Evolutionary conservation across 2,113 vertebrate species (phyloP).

Genomic region (Cromileptes altivelis): DNA sequence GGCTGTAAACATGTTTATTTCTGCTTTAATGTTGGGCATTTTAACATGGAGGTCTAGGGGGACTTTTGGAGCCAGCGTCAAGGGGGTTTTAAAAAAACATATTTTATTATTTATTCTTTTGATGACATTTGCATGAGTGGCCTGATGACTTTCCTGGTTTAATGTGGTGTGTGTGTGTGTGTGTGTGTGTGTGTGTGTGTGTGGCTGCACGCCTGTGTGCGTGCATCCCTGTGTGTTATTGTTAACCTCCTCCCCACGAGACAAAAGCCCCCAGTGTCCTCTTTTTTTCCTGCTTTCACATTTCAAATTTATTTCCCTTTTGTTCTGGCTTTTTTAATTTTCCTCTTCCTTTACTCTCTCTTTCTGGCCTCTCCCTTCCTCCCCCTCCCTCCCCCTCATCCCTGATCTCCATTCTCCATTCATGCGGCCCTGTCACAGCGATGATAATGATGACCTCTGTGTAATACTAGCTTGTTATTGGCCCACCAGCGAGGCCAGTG

Average conservation of each 20-base stretch:
- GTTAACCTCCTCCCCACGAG: not conserved
- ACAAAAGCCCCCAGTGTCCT: constrained; percentile 56
- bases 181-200: not conserved
- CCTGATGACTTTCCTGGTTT: not conserved
- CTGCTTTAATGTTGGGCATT: too few relatives aligned
- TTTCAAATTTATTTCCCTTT: constrained; percentile 43
- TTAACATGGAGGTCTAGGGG: too few relatives aligned
- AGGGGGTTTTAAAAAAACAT: not conserved
- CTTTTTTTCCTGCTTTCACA: constrained; percentile 24
- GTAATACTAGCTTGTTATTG: constrained; percentile 73
- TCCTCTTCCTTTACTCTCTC: constrained; percentile 42
- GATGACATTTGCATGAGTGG: not conserved
- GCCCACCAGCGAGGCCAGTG: constrained; percentile 70
- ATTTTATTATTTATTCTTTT: not conserved
- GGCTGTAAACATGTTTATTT: too few relatives aligned
- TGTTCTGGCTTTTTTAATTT: constrained; percentile 24
- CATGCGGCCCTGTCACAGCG: constrained; percentile 57
- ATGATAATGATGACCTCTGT: constrained; percentile 78
- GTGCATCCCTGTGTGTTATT: not conserved
- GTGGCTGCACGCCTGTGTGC: not conserved
- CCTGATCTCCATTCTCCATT: constrained; percentile 62
- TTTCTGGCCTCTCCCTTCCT: constrained; percentile 21
- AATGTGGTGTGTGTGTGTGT: not conserved
- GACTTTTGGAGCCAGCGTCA: too few relatives aligned
- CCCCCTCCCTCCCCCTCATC: constrained; percentile 6